A percentile compares a stretch with the other conserved stretches of the same genome.
Conservation (phyloP, 2,797 vertebrate genomes). For the Propithecus perrieri region DNA sequence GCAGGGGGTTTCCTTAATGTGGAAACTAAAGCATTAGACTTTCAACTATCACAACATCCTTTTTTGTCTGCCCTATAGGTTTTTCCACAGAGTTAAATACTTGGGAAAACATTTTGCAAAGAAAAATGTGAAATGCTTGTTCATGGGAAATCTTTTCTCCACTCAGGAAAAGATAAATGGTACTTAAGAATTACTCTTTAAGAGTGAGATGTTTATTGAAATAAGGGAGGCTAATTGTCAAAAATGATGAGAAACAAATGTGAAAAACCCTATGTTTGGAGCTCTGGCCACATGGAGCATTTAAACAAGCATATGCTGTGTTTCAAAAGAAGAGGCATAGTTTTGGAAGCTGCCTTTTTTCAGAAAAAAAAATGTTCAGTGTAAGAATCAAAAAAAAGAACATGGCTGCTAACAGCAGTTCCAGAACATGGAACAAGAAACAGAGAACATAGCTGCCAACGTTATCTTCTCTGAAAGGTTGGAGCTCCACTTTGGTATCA, state of each 20-base stretch:
- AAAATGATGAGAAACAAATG: slow-evolving; percentile 76
- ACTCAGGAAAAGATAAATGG: slow-evolving; percentile 61
- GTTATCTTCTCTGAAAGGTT: slow-evolving; percentile 74
- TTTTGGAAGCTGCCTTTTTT: slow-evolving; percentile 74
- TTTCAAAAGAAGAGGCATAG: slow-evolving; percentile 74
- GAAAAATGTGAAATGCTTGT: slow-evolving; percentile 70
- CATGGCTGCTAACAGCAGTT: slow-evolving; percentile 42
- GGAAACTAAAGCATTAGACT: slow-evolving; percentile 53
- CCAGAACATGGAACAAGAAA: slow-evolving; percentile 49
- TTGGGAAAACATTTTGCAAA: slow-evolving; percentile 68
- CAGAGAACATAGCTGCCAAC: slow-evolving; percentile 51
- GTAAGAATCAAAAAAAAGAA: slow-evolving; percentile 66
- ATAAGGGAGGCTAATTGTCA: slow-evolving; percentile 75
- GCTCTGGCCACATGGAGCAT: slow-evolving; percentile 66
- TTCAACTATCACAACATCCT: not conserved
- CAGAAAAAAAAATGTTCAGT: slow-evolving; percentile 72
- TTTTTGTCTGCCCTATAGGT: not conserved
- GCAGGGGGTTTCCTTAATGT: not conserved
- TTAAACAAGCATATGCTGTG: slow-evolving; percentile 78
- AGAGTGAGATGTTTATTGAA: slow-evolving; percentile 76
- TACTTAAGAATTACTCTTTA: slow-evolving; percentile 69
- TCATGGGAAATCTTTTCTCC: slow-evolving; percentile 50
- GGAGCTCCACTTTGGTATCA: slow-evolving; percentile 60
- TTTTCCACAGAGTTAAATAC: slow-evolving; percentile 19
- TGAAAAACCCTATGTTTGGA: slow-evolving; percentile 73